Evolutionary conservation across 2,113 vertebrate species (phyloP).

Genomic region (Burhinus bistriatus): DNA sequence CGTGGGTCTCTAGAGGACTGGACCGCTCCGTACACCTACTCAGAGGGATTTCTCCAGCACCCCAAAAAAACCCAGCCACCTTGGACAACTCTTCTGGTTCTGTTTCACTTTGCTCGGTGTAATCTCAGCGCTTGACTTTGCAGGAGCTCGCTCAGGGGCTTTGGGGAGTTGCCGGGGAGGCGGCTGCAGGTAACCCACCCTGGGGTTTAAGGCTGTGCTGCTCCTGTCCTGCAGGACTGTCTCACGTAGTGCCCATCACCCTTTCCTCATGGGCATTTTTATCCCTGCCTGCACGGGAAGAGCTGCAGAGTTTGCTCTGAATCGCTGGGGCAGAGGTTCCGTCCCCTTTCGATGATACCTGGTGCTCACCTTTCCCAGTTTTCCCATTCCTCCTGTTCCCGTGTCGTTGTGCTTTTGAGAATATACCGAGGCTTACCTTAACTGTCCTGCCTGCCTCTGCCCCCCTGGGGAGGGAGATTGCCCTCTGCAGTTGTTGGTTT

Average conservation of each 20-base stretch:
- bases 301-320: neutral
- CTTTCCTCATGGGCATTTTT: neutral
- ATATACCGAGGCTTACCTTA: neutral
- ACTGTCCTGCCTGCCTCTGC: neutral
- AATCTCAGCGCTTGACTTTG: neutral
- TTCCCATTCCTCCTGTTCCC: neutral
- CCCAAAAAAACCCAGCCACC: neutral
- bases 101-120: neutral
- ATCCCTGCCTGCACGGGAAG: too few relatives aligned
- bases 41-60: neutral
- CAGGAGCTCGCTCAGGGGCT: neutral
- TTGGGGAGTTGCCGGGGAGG: neutral
- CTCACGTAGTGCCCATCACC: accelerated
- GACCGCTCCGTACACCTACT: accelerated
- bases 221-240: accelerated
- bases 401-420: neutral
- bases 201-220: neutral
- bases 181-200: neutral
- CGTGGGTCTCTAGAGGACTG: neutral
- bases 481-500: neutral
- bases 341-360: neutral
- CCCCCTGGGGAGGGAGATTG: accelerated
- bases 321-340: neutral
- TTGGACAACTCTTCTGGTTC: neutral
- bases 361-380: neutral